A percentile compares a stretch with the other conserved stretches of the same genome.
phyloP scores from a whole-genome alignment of 2,888 invertebrate genomes.

The Apodemia zela region DNA sequence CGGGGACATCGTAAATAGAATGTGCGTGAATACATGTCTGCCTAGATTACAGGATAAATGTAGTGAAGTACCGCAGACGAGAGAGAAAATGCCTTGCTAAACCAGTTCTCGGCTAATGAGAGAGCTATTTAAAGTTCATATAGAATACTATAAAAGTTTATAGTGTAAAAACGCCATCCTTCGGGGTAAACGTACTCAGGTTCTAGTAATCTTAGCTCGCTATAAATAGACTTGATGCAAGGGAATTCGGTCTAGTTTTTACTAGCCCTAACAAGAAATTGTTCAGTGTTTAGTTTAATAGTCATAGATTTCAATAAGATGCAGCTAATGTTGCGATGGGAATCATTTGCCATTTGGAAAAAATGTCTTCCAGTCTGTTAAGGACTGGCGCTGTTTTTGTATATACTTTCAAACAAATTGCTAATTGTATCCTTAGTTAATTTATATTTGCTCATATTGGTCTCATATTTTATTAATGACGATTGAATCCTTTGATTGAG shows the following conservation, averaged over 20 bases:
- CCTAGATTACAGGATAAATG: slow-evolving; percentile 22
- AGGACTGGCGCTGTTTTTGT: neutral
- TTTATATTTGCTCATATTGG: no score
- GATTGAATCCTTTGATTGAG: no score
- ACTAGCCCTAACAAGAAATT: slow-evolving; percentile 27
- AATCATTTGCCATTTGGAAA: slow-evolving; percentile 6
- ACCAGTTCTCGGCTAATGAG: slow-evolving; percentile 46
- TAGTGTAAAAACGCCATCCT: slow-evolving; percentile 41
- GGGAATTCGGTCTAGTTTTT: slow-evolving; percentile 44
- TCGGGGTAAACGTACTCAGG: slow-evolving; percentile 43
- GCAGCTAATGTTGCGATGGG: slow-evolving; percentile 3
- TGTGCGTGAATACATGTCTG: slow-evolving; percentile 16
- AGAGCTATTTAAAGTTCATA: slow-evolving; percentile 44
- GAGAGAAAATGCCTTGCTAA: slow-evolving; percentile 33
- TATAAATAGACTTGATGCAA: slow-evolving; percentile 44
- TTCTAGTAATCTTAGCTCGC: slow-evolving; percentile 30
- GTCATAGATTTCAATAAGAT: slow-evolving; percentile 1
- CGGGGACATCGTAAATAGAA: slow-evolving; percentile 16
- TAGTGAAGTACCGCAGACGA: slow-evolving; percentile 23
- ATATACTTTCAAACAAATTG: neutral
- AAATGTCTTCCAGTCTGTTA: neutral
- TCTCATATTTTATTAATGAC: no score
- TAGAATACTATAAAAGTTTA: slow-evolving; percentile 40
- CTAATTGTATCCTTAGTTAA: no score
- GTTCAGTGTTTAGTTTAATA: slow-evolving; percentile 30